phyloP scores from a whole-genome alignment of 1,140 invertebrate genomes.

The Callitettix versicolor region DNA sequence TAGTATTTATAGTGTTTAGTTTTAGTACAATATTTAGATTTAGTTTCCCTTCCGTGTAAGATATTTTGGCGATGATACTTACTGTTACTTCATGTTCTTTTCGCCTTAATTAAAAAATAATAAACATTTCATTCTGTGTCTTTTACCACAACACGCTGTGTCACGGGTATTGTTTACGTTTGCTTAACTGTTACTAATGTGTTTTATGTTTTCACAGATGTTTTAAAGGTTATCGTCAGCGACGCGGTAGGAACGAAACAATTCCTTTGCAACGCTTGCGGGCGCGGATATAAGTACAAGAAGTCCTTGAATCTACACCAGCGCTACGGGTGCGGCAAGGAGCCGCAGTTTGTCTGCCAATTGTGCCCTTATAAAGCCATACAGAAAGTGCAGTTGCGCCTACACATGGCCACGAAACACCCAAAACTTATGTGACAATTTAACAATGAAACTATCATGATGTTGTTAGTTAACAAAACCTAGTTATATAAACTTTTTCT shows the following conservation, averaged over 20 bases:
- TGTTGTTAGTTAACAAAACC: not conserved
- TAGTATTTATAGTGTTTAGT: no score
- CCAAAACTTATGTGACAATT: not conserved
- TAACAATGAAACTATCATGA: not conserved
- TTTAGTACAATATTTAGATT: no score
- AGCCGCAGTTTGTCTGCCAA: slow-evolving; percentile 18
- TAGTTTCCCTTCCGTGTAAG: no score
- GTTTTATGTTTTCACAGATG: no score
- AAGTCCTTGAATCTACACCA: slow-evolving; percentile 25
- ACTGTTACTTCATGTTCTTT: no score
- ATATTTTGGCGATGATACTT: no score
- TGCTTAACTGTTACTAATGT: no score
- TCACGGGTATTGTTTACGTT: no score
- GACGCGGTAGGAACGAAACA: not conserved
- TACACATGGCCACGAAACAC: no score
- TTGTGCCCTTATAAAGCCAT: slow-evolving; percentile 16
- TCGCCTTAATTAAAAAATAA: no score
- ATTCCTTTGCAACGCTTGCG: slow-evolving; percentile 6
- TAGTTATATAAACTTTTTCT: not conserved
- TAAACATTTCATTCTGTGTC: no score
- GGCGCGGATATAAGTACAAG: slow-evolving; percentile 10
- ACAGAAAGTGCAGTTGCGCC: not conserved
- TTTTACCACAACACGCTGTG: not conserved
- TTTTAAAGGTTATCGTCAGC: no score
- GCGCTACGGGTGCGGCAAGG: slow-evolving; percentile 20